Evolutionary conservation across 2,888 invertebrate genomes (phyloP), one percentile per base, ranked within the genome.

Genomic region (Hypomecis atomaria): DNA sequence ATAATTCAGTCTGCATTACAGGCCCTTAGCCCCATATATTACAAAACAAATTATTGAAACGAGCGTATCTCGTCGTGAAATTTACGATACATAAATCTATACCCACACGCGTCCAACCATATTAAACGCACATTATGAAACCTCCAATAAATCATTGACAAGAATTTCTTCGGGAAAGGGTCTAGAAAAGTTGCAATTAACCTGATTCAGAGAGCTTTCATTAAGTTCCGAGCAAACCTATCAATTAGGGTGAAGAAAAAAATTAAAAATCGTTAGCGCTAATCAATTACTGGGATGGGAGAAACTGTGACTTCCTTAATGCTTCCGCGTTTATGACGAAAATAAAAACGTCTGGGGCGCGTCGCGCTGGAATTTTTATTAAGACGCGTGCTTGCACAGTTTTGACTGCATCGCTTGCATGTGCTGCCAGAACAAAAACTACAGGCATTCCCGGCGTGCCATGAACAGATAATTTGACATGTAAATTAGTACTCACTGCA

Each of bases 61-160:
- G 56, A 57, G 48, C 60, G 42, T 55, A 45, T 55, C 53, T 66
- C 54, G 61, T 58, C 61, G 56, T 64, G 45, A 71, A 69, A 77
- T 82, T 81, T 78, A 83, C 77, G 75, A 75, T 67, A 50, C 67
- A 76, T 79, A 82, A 82, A 82, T 77, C 73, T 67, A 73, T 76
- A 74, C 79, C 79, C 78, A 81, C 77, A 69, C 74, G 62, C 56
- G 54, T 34, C 42, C 52, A 37, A 42, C 23, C 50, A 45, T 40
- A 54, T 65, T 65, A 67, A 65, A 55, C 62, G 57, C 60, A 57
- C 64, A 59, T 70, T 70, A 70, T 71, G 69, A 72, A 74, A 71
- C 53, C 66, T 57, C 54, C 59, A 38, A 72, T 70, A 73, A 78
- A 75, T 70, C 68, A 73, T 9, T 44, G 55, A 53, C 56, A 63